phyloP scores from a whole-genome alignment of 2,797 vertebrate species.

The Amblyraja radiata region DNA sequence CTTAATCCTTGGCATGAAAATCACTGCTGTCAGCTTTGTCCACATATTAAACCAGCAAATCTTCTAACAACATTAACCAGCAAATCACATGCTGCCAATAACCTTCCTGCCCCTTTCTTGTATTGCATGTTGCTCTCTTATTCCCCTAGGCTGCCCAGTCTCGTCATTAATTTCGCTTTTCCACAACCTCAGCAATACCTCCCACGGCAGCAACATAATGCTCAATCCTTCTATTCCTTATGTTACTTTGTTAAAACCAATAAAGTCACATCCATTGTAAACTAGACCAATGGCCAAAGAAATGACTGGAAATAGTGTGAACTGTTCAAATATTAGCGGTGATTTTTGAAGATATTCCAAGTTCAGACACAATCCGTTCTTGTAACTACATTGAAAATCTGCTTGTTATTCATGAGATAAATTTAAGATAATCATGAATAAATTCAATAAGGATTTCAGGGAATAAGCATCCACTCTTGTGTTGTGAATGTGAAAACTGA shows the following conservation, averaged over 20 bases:
- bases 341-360: neutral
- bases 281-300: too few species aligned
- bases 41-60: constrained; percentile 19
- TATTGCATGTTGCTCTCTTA: neutral
- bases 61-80: constrained; percentile 15
- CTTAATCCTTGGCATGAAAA: constrained; percentile 6
- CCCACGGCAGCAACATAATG: neutral
- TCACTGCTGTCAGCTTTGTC: constrained; percentile 11
- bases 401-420: neutral
- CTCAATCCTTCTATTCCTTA: neutral
- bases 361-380: neutral
- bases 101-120: constrained; percentile 13
- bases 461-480: neutral
- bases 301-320: neutral
- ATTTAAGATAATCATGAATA: neutral
- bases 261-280: neutral
- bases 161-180: constrained; percentile 15
- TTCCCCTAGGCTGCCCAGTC: neutral
- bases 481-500: neutral
- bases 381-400: neutral
- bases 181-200: constrained; percentile 25
- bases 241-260: neutral
- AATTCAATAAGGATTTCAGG: neutral
- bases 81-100: neutral
- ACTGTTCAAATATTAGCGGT: neutral